Evolutionary conservation across 2,888 invertebrate genomes (phyloP).

Genomic region (Chrysotoxum bicinctum): DNA sequence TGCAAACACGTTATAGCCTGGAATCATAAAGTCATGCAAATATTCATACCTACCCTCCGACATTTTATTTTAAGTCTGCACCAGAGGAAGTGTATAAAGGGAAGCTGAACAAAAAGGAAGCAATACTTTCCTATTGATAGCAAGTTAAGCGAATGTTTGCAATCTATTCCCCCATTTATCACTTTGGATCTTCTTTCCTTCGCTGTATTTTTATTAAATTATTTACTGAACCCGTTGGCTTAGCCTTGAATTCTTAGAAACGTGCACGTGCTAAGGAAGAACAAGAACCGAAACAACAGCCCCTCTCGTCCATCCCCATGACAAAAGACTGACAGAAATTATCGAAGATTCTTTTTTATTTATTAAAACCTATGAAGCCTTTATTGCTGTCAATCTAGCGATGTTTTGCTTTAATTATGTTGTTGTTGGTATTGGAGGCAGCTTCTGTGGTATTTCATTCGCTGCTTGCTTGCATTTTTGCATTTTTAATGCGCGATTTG

Average conservation of each 20-base stretch:
- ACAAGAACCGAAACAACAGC: background rate
- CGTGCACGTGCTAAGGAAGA: background rate
- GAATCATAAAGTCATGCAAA: too few species aligned
- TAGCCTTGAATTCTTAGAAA: background rate
- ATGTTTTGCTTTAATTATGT: slow-evolving; percentile 23
- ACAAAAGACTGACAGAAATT: background rate
- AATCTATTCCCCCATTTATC: too few species aligned
- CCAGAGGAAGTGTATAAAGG: too few species aligned
- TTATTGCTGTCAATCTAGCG: slow-evolving; percentile 49
- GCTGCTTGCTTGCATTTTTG: background rate
- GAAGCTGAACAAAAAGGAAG: too few species aligned
- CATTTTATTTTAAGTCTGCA: too few species aligned
- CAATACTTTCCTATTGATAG: too few species aligned
- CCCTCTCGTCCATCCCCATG: background rate
- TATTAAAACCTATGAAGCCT: slow-evolving; percentile 43
- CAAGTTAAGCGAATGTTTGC: too few species aligned
- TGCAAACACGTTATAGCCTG: too few species aligned
- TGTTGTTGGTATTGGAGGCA: background rate
- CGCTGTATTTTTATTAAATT: background rate
- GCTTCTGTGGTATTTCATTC: background rate
- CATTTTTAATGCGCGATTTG: background rate
- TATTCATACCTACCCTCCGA: too few species aligned
- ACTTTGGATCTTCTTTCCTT: too few species aligned
- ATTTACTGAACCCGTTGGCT: background rate
- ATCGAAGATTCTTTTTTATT: slow-evolving; percentile 1